Evolutionary conservation across 2,888 invertebrate genomes (phyloP).

Genomic region (Melieria crassipennis): DNA sequence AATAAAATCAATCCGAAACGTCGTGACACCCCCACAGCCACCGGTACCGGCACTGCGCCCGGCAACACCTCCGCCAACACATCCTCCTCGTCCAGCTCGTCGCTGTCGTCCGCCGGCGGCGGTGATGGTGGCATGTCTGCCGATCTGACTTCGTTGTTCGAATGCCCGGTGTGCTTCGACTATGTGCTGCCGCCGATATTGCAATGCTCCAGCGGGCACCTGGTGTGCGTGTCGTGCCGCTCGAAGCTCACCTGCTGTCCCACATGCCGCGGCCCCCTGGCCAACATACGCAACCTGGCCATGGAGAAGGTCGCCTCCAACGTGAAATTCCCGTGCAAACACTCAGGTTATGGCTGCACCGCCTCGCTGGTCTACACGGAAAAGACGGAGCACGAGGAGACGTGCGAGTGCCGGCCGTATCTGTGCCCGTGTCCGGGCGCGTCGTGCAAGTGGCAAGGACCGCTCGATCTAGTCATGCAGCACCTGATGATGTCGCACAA

Average conservation of each 20-base stretch:
- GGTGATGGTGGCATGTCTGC: conserved; percentile 74
- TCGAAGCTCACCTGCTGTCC: conserved; percentile 98
- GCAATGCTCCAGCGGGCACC: conserved; percentile 98
- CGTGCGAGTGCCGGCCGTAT: conserved; percentile 98
- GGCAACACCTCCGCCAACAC: conserved; percentile 59
- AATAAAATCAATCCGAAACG: conserved; percentile 66
- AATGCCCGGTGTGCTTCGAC: conserved; percentile 98
- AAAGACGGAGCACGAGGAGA: conserved; percentile 98
- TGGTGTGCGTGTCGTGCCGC: conserved; percentile 97
- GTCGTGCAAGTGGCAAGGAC: conserved; percentile 99
- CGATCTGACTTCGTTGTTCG: conserved; percentile 90
- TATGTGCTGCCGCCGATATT: conserved; percentile 98
- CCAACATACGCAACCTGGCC: conserved; percentile 97
- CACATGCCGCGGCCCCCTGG: conserved; percentile 95
- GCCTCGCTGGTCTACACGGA: conserved; percentile 94
- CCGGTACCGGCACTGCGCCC: conserved; percentile 50
- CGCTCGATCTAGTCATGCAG: conserved; percentile 97
- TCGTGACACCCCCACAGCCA: conserved; percentile 61
- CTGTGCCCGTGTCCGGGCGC: conserved; percentile 99
- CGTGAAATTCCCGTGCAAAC: conserved; percentile 99
- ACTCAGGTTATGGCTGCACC: conserved; percentile 93
- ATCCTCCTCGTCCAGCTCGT: conserved; percentile 66
- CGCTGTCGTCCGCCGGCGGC: conserved; percentile 65
- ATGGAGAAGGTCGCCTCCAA: conserved; percentile 99
- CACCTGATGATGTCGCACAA: conserved; percentile 97